These are phyloP conservation scores for Parnassius orleans DNA, from an alignment of 2,888 invertebrate species.

Conservation along the genomic window DNA sequence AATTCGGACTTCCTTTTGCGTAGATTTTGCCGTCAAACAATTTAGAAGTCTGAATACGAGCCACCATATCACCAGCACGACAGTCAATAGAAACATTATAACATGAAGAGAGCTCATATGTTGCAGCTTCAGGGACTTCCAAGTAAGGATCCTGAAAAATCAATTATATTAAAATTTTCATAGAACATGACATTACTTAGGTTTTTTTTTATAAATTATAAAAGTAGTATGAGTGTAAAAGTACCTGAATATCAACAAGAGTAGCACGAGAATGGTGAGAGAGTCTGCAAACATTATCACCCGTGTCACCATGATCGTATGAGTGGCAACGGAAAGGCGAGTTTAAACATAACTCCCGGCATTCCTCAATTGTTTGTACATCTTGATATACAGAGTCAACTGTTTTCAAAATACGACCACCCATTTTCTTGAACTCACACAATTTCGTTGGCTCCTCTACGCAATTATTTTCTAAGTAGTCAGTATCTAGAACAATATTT, in stretches of 20 bases:
- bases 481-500: slow-evolving; percentile 72
- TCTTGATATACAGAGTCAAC: slow-evolving; percentile 96
- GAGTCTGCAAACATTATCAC: slow-evolving; percentile 95
- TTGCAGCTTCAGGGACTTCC: slow-evolving; percentile 94
- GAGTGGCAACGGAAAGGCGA: slow-evolving; percentile 95
- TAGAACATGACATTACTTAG: background rate
- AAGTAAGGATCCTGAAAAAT: slow-evolving; percentile 88
- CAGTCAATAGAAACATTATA: slow-evolving; percentile 97
- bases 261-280: slow-evolving; percentile 95
- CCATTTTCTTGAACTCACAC: slow-evolving; percentile 95
- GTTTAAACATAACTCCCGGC: slow-evolving; percentile 92
- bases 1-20: slow-evolving; percentile 96
- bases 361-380: slow-evolving; percentile 92
- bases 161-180: background rate
- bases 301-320: slow-evolving; percentile 96
- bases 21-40: slow-evolving; percentile 97
- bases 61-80: slow-evolving; percentile 95
- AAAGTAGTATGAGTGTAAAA: slow-evolving; percentile 4
- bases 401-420: slow-evolving; percentile 93
- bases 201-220: background rate
- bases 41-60: slow-evolving; percentile 94
- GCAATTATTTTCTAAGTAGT: slow-evolving; percentile 96
- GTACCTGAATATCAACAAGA: slow-evolving; percentile 91
- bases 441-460: slow-evolving; percentile 96
- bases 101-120: slow-evolving; percentile 95